Evolutionary conservation across 30 jellyfish, hydroid and myxozoan genomes (phyloP), one percentile per base, ranked within the genome.

Genomic region (Cassiopea xamachana): DNA sequence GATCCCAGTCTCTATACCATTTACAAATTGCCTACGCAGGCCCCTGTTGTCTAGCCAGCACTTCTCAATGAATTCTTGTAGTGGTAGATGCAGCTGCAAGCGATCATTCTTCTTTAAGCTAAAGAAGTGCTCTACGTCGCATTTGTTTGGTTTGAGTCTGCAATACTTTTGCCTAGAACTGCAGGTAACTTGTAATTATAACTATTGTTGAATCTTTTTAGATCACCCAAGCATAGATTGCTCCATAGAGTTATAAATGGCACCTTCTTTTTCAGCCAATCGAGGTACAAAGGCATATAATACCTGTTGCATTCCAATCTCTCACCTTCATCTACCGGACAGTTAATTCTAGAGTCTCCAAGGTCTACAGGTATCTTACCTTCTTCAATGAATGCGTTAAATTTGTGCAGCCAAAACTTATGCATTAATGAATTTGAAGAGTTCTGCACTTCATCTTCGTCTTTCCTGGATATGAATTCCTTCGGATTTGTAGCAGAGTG

Each of bases 11-110:
- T 80, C 71, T 8, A 2, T n/a, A 8, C 60, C 94, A 75, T 46
- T 50, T 50, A 75, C 14, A 59, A 87, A 87, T 58, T 61, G 83
- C 48, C 89, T 47, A 7, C 89, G 78, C 69, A 75, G 70, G 19
- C 89, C 94, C 50, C 73, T 61, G 49, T 75, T 61, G 70, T 76
- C 94, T 5, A 74, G 55, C 89, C 89, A 87, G 59, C 89, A 87
- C 46, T 77, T 78, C 50, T 45, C 47, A 80, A 77, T 68, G 71
- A 88, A 88, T 19, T 67, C 58, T 17, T 48, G 69, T 46, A 78
- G 59, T 8, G 90, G 85, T 45, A 71, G 61, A 46, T 48, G 45
- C 70, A 77, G 74, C 27, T 69, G 9, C 39, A 16, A 48, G 80
- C 55, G 80, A 55, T 78, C 76, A 49, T 49, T 84, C 79, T 77